A percentile compares a stretch with the other conserved stretches of the same genome.
These are phyloP conservation scores for Melanogrammus aeglefinus DNA, from an alignment of 2,797 vertebrate genomes.

Conservation along the genomic window DNA sequence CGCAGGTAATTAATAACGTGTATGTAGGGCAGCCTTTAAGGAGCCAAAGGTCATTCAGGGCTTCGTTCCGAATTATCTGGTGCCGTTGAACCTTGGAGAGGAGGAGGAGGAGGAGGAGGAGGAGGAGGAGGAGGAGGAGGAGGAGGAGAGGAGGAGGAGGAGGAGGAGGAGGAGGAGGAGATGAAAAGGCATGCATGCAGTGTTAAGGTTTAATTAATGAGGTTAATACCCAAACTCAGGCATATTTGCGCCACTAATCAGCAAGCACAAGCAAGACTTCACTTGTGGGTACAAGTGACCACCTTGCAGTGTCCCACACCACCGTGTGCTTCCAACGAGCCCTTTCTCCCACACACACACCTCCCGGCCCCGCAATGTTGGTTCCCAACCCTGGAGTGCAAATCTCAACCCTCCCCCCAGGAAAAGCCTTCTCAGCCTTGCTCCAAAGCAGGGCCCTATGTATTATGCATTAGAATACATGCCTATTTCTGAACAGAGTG, in stretches of 20 bases:
- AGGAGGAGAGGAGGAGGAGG: neutral
- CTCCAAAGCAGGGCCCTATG: conserved; percentile 60
- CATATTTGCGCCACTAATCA: neutral
- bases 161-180: neutral
- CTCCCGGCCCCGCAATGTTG: neutral
- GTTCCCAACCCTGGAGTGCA: conserved; percentile 23
- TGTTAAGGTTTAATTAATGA: neutral
- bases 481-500: conserved; percentile 60
- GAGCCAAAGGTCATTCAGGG: neutral
- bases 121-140: no score
- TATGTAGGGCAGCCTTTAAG: neutral
- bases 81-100: neutral
- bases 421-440: conserved; percentile 58
- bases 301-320: neutral
- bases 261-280: neutral
- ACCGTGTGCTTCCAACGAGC: neutral
- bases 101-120: neutral
- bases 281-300: neutral
- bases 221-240: neutral
- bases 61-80: neutral
- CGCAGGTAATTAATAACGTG: neutral
- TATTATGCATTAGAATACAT: conserved; percentile 65
- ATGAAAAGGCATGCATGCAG: neutral
- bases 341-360: neutral
- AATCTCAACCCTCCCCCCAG: conserved; percentile 56